phyloP scores from a whole-genome alignment of 2,113 vertebrate species.

The Pteropus alecto region DNA sequence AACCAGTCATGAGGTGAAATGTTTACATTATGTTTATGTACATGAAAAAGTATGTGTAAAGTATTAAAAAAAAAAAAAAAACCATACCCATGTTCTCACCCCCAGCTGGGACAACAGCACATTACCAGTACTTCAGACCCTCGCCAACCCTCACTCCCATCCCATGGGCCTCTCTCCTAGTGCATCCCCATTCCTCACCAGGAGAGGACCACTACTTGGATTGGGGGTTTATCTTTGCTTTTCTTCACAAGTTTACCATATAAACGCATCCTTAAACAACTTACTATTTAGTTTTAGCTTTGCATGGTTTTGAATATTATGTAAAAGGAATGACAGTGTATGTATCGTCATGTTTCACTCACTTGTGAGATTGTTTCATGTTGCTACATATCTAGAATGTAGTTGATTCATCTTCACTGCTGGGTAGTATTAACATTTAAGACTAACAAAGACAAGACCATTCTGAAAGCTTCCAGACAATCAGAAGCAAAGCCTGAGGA shows the following conservation, averaged over 20 bases:
- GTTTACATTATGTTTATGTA: background rate
- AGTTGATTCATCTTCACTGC: background rate
- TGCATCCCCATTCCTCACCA: background rate
- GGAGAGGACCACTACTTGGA: background rate
- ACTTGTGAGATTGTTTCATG: background rate
- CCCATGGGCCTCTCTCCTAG: background rate
- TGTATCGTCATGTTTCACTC: background rate
- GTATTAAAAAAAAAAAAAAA: background rate
- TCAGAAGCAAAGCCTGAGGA: background rate
- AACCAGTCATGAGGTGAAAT: background rate
- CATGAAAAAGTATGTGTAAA: background rate
- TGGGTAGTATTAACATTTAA: background rate
- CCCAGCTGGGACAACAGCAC: background rate
- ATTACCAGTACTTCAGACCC: background rate
- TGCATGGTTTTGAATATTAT: background rate
- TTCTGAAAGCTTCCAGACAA: background rate
- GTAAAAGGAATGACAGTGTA: background rate
- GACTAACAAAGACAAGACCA: background rate
- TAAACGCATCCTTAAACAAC: background rate
- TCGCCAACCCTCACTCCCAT: fast-evolving
- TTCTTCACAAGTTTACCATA: background rate
- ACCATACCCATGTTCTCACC: background rate
- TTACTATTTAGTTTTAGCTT: background rate
- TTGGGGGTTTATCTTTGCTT: background rate
- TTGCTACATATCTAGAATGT: background rate